Evolutionary conservation across 2,888 invertebrate genomes (phyloP).

Genomic region (Spodoptera picta): DNA sequence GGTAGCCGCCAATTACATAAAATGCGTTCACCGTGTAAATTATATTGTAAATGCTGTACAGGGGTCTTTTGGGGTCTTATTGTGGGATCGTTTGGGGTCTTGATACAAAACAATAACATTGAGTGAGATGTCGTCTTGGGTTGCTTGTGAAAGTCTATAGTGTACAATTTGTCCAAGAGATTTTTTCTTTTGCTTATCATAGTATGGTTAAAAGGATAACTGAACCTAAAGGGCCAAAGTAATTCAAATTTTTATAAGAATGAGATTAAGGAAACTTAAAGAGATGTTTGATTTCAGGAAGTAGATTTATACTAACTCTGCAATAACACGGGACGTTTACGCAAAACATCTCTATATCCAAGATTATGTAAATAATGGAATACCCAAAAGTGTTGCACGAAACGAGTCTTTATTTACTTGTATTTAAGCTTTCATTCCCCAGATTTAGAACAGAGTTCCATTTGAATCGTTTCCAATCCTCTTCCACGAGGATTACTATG

Average conservation of each 20-base stretch:
- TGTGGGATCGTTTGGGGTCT: conserved; percentile 1
- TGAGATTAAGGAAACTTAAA: too few relatives aligned
- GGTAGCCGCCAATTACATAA: conserved; percentile 11
- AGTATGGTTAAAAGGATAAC: too few relatives aligned
- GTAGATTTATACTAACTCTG: too few relatives aligned
- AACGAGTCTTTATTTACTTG: conserved; percentile 17
- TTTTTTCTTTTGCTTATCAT: too few relatives aligned
- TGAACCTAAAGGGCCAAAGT: too few relatives aligned
- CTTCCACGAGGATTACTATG: conserved; percentile 31
- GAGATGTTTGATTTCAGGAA: too few relatives aligned
- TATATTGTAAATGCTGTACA: background rate
- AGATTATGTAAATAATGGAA: conserved; percentile 2
- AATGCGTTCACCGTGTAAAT: conserved; percentile 11
- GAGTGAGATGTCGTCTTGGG: too few relatives aligned
- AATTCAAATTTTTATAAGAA: too few relatives aligned
- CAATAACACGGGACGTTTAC: background rate
- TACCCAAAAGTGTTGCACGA: conserved; percentile 4
- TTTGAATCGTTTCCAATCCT: conserved; percentile 37
- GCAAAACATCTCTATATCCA: background rate
- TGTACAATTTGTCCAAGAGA: too few relatives aligned
- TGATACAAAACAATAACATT: background rate
- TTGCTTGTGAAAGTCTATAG: too few relatives aligned
- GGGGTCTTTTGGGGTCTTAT: conserved; percentile 6
- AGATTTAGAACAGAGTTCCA: conserved; percentile 27
- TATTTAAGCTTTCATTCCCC: conserved; percentile 24